Evolutionary conservation across 2,888 invertebrate species (phyloP).

Genomic region (Papilio elwesi): DNA sequence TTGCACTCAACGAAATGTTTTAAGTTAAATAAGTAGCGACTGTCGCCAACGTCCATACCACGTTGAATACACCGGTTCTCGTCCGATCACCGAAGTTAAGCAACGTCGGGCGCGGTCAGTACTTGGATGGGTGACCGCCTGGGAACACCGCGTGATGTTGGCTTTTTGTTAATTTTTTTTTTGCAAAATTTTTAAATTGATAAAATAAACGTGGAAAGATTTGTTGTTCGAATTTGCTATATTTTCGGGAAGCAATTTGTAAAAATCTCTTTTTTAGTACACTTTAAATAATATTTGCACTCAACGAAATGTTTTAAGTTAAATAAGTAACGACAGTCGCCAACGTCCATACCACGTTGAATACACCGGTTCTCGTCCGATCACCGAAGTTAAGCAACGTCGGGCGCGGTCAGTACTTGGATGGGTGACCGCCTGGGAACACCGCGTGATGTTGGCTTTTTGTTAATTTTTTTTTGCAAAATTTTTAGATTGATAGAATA

Average conservation of each 20-base stretch:
- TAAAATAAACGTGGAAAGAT: too few species aligned
- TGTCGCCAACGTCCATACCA: constrained; percentile 56
- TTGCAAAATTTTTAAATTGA: too few species aligned
- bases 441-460: constrained; percentile 50
- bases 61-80: constrained; percentile 57
- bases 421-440: constrained; percentile 53
- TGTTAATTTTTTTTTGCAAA: too few species aligned
- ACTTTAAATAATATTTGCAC: too few species aligned
- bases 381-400: constrained; percentile 54
- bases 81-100: constrained; percentile 57
- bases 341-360: constrained; percentile 56
- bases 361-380: constrained; percentile 58
- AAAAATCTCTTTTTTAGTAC: too few species aligned
- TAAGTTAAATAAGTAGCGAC: too few species aligned
- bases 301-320: too few species aligned
- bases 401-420: constrained; percentile 52
- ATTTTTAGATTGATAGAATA: too few species aligned
- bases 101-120: constrained; percentile 52
- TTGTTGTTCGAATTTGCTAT: too few species aligned
- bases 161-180: constrained; percentile 44
- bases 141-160: constrained; percentile 51
- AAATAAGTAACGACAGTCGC: too few species aligned
- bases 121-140: constrained; percentile 53
- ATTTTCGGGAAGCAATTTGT: too few species aligned
- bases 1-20: too few species aligned